Conservation (phyloP, 2,797 vertebrate genomes). For the Gastrophryne carolinensis region DNA sequence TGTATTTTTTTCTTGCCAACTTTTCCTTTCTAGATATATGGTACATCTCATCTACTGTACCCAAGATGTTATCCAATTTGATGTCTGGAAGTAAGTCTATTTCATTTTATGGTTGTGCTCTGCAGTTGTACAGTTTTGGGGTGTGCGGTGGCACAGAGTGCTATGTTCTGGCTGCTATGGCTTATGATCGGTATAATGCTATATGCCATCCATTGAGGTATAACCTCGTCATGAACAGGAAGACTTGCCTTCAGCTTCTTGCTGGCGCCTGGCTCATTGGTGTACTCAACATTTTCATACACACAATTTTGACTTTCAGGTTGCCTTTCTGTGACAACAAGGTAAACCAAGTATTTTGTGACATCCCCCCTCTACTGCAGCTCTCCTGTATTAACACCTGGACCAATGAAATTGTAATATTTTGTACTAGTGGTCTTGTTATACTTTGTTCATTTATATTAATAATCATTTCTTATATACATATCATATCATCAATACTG, state of each 20-base stretch:
- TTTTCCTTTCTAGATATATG: neutral
- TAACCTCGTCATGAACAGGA: neutral
- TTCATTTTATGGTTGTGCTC: conserved; percentile 8
- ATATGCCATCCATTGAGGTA: conserved; percentile 22
- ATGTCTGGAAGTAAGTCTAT: conserved; percentile 10
- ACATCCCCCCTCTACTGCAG: conserved; percentile 1
- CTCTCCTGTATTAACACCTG: conserved; percentile 14
- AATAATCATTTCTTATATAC: neutral
- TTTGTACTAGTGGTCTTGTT: neutral
- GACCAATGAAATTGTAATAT: conserved; percentile 2
- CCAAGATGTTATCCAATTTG: conserved; percentile 14
- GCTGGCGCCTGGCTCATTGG: conserved; percentile 8
- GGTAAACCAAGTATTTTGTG: conserved; percentile 24
- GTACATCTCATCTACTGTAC: neutral
- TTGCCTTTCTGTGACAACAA: conserved; percentile 21
- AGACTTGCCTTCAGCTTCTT: neutral
- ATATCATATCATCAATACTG: conserved; percentile 1
- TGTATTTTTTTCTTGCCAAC: conserved; percentile 1
- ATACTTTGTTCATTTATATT: conserved; percentile 7
- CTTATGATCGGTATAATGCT: conserved; percentile 32
- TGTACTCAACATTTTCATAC: neutral
- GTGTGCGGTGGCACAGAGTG: conserved; percentile 5
- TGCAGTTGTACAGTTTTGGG: conserved; percentile 12
- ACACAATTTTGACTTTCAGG: conserved; percentile 1
- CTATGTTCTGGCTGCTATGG: conserved; percentile 18